phyloP scores from a whole-genome alignment of 2,797 vertebrate species.

The Craterocephalus amniculus region DNA sequence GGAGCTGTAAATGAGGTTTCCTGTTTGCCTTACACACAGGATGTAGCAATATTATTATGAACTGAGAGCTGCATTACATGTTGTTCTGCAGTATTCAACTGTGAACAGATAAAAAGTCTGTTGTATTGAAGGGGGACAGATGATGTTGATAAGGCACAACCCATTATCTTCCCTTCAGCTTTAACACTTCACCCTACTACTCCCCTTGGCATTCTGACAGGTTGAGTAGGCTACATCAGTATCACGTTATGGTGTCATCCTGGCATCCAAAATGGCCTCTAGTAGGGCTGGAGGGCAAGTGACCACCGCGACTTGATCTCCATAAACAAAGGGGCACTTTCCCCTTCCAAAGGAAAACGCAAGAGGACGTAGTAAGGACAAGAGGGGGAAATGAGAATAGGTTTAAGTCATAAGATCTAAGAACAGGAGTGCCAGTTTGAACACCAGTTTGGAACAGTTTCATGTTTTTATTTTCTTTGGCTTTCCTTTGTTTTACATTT shows the following conservation, averaged over 20 bases:
- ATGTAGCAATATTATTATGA: not conserved
- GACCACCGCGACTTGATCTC: not conserved
- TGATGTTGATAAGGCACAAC: not conserved
- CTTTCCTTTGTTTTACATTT: no score
- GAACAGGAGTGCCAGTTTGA: no score
- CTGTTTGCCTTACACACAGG: not conserved
- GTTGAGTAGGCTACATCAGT: not conserved
- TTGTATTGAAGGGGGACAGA: not conserved
- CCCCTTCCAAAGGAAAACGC: no score
- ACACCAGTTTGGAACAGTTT: no score
- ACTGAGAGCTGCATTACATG: not conserved
- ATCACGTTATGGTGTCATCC: not conserved
- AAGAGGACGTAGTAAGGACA: no score
- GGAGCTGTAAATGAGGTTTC: not conserved
- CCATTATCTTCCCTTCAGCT: no score
- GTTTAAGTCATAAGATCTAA: no score
- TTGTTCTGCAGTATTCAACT: not conserved
- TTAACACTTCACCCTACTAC: not conserved
- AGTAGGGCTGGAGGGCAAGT: not conserved
- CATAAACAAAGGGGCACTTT: no score
- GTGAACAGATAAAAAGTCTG: not conserved
- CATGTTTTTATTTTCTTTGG: no score
- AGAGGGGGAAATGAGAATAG: no score
- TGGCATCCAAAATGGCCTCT: not conserved
- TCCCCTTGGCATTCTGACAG: not conserved